Base-by-base conservation (phyloP, 2,888 invertebrate species). In the Melipona beecheii region DNA sequence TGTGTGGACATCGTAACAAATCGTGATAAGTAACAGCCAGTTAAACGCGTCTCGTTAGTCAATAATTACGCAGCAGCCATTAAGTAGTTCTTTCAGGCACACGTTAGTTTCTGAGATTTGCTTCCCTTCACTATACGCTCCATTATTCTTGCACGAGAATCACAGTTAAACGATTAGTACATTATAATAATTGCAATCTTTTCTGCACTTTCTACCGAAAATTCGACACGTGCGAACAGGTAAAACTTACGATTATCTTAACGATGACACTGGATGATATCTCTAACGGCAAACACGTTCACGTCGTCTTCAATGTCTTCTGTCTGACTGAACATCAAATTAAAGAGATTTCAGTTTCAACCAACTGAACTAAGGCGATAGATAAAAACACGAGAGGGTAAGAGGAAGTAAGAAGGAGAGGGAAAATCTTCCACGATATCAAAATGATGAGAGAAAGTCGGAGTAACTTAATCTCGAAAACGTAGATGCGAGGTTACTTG, bases 141-240 rank as follows among this genome's bases (percentile, higher is more conserved):
- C 74, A 54, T 73, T 76, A 83, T 71, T 62, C 76, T 83, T 83
- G 72, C 82, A 68, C 71, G 79, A 82, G 87, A 91, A 91, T 91
- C 91, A 91, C 91, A 91, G 91, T 90, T 90, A 87, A 91, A 90
- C 86, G 83, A 87, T 85, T 81, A 81, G 81, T 85, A 70, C 78
- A 43, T 69, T 73, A 36, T 74, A 75, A 81, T 49, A 60, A 66
- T 66, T 70, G 81, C 60, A 69, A 43, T 73, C 54, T 69, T 21
- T 31, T 69, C 15, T 54, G 31, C 72, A 73, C 52, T 73, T 49
- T 9, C 52, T 36, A 56, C 36, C 80, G 56, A 80, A 71, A 36
- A 52, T 52, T 66, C 60, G 54, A 31, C 17, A 58, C 56, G 24
- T 36, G 50, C 21, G 9, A 27, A 77, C 36, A 4, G 31, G 31